phyloP scores from a whole-genome alignment of 2,888 invertebrate species.

The Scotopteryx bipunctaria region DNA sequence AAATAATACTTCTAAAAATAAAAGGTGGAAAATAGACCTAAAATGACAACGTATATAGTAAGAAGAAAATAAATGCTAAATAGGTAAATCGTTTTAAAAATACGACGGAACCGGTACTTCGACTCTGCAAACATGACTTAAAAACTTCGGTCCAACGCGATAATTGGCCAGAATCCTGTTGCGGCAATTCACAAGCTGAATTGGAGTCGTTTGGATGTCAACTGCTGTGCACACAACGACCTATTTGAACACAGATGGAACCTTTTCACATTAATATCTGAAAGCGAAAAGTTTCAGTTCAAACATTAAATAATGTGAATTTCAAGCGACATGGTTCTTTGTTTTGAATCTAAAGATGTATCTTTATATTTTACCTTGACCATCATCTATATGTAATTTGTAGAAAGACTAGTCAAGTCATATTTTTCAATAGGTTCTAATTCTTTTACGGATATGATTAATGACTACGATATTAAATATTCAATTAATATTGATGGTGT shows the following conservation, averaged over 20 bases:
- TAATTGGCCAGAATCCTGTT: conserved; percentile 58
- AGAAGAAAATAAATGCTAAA: no score
- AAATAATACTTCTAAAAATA: no score
- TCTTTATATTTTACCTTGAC: neutral
- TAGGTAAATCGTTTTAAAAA: conserved; percentile 14
- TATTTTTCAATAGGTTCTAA: conserved; percentile 13
- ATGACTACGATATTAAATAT: neutral
- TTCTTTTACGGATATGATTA: neutral
- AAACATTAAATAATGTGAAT: neutral
- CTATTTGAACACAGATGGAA: conserved; percentile 16
- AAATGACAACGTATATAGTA: no score
- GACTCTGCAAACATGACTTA: conserved; percentile 48
- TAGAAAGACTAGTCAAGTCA: conserved; percentile 21
- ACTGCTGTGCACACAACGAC: conserved; percentile 33
- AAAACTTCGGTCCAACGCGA: conserved; percentile 48
- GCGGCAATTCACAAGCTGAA: conserved; percentile 51
- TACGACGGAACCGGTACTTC: conserved; percentile 47
- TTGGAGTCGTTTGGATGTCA: conserved; percentile 54
- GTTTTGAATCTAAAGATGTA: no score
- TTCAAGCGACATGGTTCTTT: conserved; percentile 5
- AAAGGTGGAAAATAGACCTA: no score
- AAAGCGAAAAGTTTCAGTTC: neutral
- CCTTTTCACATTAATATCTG: conserved; percentile 6
- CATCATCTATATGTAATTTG: neutral
- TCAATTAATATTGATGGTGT: neutral